A percentile compares a stretch with the other conserved stretches of the same genome.
Conservation (phyloP, 2,888 invertebrate genomes). For the Sinohyriopsis cumingii region DNA sequence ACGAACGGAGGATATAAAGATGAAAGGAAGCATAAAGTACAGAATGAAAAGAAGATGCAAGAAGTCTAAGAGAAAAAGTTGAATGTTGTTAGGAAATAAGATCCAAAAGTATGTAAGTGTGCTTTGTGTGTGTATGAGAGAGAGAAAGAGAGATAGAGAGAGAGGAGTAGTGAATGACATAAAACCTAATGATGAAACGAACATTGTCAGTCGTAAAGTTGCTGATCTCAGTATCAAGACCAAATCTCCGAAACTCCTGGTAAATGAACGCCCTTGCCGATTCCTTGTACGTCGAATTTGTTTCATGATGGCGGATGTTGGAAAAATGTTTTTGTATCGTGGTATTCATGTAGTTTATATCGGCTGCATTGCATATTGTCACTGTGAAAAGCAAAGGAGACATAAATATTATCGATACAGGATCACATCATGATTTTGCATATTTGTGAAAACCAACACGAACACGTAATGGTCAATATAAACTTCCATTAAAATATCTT, state of each 20-base stretch:
- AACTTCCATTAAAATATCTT: too few relatives aligned
- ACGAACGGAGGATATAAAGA: too few relatives aligned
- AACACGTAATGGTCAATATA: too few relatives aligned
- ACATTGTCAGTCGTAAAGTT: conserved; percentile 12
- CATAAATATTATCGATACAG: too few relatives aligned
- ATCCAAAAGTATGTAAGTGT: background rate
- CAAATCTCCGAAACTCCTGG: conserved; percentile 22
- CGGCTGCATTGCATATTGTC: conserved; percentile 7
- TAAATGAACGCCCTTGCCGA: conserved; percentile 13
- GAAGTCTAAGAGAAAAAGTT: too few relatives aligned
- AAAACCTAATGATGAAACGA: conserved; percentile 1
- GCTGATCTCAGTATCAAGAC: conserved; percentile 22
- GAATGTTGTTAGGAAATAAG: too few relatives aligned
- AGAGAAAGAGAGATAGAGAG: too few relatives aligned
- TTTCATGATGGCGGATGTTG: conserved; percentile 21
- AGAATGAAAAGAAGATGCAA: too few relatives aligned
- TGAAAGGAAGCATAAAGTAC: too few relatives aligned
- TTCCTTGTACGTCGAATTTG: conserved; percentile 16
- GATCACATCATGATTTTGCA: too few relatives aligned
- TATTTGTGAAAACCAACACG: too few relatives aligned
- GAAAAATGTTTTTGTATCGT: conserved; percentile 19
- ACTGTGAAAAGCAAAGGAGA: background rate
- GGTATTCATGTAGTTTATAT: conserved; percentile 15
- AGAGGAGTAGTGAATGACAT: background rate
- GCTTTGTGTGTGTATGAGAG: too few relatives aligned